Conservation (phyloP, 1,140 invertebrate species). For the Drosophila ficusphila region DNA sequence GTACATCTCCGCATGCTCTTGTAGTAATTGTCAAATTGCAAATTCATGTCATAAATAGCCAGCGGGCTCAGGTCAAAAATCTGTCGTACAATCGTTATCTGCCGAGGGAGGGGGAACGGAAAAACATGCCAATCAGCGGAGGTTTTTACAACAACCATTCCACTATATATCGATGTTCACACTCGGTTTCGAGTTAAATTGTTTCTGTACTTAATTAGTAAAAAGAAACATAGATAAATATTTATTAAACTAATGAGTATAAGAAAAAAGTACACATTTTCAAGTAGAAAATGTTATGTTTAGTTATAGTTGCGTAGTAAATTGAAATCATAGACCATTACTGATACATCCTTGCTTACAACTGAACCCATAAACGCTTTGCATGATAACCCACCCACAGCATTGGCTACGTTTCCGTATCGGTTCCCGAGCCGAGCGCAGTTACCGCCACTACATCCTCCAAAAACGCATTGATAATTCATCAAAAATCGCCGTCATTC, state of each 20-base stretch:
- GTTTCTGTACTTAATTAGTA: background rate
- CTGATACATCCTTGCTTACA: constrained; percentile 6
- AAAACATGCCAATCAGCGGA: background rate
- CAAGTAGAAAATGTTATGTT: too few species aligned
- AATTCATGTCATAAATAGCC: constrained; percentile 77
- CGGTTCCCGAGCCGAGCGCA: constrained; percentile 24
- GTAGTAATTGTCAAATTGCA: constrained; percentile 78
- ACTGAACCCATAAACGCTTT: constrained; percentile 36
- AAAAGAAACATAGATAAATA: too few species aligned
- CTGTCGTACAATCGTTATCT: constrained; percentile 18
- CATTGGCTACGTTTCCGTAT: constrained; percentile 42
- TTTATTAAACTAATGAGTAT: too few species aligned
- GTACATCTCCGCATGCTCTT: constrained; percentile 33
- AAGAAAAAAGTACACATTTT: too few species aligned
- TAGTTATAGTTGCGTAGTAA: too few species aligned
- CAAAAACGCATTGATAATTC: constrained; percentile 62
- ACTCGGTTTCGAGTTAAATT: background rate
- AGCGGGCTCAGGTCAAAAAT: constrained; percentile 50
- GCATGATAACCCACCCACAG: constrained; percentile 53
- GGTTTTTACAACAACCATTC: constrained; percentile 43
- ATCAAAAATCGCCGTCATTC: constrained; percentile 54
- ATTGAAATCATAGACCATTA: background rate
- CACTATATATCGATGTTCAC: background rate
- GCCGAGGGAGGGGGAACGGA: background rate
- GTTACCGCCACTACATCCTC: constrained; percentile 38